These are phyloP conservation scores for Pogonocichla stellata DNA, from an alignment of 2,113 vertebrate genomes.

Conservation along the genomic window DNA sequence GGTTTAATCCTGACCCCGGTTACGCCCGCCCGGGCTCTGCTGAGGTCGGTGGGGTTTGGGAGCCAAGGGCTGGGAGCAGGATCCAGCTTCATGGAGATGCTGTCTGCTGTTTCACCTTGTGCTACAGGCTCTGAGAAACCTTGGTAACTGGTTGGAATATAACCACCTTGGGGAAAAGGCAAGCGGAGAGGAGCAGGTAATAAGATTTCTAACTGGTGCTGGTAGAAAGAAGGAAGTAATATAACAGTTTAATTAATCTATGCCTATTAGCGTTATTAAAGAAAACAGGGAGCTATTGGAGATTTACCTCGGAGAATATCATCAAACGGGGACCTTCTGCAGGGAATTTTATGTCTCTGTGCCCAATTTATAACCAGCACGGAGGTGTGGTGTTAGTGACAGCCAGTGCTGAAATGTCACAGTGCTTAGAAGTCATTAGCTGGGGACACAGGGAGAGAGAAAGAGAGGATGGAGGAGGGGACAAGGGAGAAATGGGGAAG, in stretches of 20 bases:
- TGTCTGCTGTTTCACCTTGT: slow-evolving; percentile 21
- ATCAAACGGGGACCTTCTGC: slow-evolving; percentile 35
- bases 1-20: slow-evolving; percentile 33
- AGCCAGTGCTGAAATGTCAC: slow-evolving; percentile 69
- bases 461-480: slow-evolving; percentile 29
- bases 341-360: not conserved
- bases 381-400: slow-evolving; percentile 59
- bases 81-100: not conserved
- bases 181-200: slow-evolving; percentile 47
- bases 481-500: slow-evolving; percentile 29
- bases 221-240: slow-evolving; percentile 47
- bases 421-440: slow-evolving; percentile 62
- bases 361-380: slow-evolving; percentile 44
- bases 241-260: slow-evolving; percentile 46
- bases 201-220: slow-evolving; percentile 47
- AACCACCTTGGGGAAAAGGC: slow-evolving; percentile 50
- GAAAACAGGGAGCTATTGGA: slow-evolving; percentile 54
- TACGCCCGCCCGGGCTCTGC: not conserved
- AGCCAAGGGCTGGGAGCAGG: not conserved
- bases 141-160: slow-evolving; percentile 57
- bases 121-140: slow-evolving; percentile 48
- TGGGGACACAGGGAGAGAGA: slow-evolving; percentile 42
- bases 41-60: not conserved
- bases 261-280: slow-evolving; percentile 51
- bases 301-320: slow-evolving; percentile 44